Percentiles rank a stretch among this genome's conserved stretches.
phyloP scores from a whole-genome alignment of 2,888 invertebrate genomes.

The Pollenia griseotomentosa region DNA sequence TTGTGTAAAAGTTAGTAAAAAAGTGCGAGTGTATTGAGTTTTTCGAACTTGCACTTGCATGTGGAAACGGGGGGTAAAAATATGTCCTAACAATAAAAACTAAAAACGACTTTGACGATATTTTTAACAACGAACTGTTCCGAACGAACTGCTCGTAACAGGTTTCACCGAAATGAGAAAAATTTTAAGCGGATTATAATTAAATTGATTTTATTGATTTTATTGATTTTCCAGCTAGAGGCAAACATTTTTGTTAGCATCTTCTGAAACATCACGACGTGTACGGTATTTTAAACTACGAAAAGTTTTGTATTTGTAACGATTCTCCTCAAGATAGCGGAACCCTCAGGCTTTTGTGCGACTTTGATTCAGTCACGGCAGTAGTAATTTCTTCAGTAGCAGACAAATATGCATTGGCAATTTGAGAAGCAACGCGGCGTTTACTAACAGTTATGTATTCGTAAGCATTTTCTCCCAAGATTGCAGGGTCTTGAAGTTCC shows the following conservation, averaged over 20 bases:
- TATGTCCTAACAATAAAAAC: too few relatives aligned
- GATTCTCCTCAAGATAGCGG: constrained; percentile 63
- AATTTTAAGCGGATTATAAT: too few relatives aligned
- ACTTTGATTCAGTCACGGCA: constrained; percentile 13
- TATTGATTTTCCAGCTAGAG: background rate
- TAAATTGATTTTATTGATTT: too few relatives aligned
- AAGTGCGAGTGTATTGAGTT: too few relatives aligned
- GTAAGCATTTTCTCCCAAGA: constrained; percentile 62
- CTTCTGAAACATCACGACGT: constrained; percentile 77
- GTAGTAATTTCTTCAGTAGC: constrained; percentile 69
- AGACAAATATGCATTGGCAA: constrained; percentile 79
- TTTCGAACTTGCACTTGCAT: too few relatives aligned
- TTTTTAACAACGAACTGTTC: constrained; percentile 73
- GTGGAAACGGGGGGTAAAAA: too few relatives aligned
- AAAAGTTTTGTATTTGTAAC: constrained; percentile 31
- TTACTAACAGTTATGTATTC: constrained; percentile 68
- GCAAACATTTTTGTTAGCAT: constrained; percentile 78
- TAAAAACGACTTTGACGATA: constrained; percentile 40
- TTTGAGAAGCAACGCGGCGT: constrained; percentile 76
- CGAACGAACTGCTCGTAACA: constrained; percentile 76
- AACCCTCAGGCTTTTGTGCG: constrained; percentile 49
- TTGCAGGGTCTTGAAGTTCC: constrained; percentile 50
- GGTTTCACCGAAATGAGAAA: constrained; percentile 59
- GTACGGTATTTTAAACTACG: constrained; percentile 16
- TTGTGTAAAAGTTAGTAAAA: too few relatives aligned